A percentile compares a stretch with the other conserved stretches of the same genome.
Evolutionary conservation across 2,797 vertebrate genomes (phyloP).

Genomic region (Spinus pinus): DNA sequence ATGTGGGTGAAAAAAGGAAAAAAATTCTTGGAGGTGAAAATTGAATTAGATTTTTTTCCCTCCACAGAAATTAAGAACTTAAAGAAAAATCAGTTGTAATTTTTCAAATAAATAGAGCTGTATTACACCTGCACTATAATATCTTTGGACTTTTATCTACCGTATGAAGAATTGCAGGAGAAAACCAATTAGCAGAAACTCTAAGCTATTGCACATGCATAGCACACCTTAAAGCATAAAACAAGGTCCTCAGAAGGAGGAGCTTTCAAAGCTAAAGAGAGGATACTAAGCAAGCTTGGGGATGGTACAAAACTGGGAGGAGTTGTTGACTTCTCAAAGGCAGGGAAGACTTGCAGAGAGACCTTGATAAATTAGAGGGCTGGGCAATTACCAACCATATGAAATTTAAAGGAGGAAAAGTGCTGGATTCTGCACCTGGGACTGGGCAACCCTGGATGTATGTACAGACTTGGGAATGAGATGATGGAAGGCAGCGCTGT

Average conservation of each 20-base stretch:
- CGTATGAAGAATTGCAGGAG: background rate
- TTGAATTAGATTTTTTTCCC: background rate
- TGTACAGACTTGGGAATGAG: background rate
- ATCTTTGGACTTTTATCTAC: background rate
- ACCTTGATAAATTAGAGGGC: background rate
- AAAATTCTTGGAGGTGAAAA: background rate
- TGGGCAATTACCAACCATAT: background rate
- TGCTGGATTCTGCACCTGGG: background rate
- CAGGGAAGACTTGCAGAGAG: background rate
- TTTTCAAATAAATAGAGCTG: background rate
- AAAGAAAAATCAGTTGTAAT: background rate
- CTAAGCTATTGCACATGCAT: background rate
- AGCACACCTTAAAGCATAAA: background rate
- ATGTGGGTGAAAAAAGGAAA: background rate
- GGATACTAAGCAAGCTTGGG: background rate
- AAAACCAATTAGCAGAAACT: background rate
- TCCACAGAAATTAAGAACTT: background rate
- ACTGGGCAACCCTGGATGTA: too few species aligned
- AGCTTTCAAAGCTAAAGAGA: background rate
- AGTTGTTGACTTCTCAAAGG: background rate
- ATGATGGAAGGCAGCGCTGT: background rate
- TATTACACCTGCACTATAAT: background rate
- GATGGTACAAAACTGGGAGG: background rate
- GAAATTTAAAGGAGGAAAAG: background rate
- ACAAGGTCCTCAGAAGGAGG: background rate